Evolutionary conservation across 1,140 invertebrate species (phyloP), one percentile per base, ranked within the genome.

Genomic region (Propsilocerus akamusi): DNA sequence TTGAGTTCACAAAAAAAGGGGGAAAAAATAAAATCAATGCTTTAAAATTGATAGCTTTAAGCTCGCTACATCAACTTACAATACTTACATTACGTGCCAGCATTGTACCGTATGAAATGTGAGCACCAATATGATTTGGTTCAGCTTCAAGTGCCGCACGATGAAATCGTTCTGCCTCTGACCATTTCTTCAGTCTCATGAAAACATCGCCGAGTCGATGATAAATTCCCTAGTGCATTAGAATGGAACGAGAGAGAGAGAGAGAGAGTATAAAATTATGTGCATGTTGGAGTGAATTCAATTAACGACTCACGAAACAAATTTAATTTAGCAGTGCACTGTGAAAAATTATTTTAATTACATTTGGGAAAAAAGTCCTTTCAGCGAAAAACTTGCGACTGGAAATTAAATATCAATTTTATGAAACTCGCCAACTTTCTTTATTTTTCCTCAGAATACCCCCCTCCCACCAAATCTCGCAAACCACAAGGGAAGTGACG

Each of bases 41-140:
- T 49, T 32, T 25, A 46, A 46, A 5, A 28, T 0, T 10, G 10
- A 20, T 26, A 32, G 2, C 2, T 12, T 3, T n/a, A 37, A 24
- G 14, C 7, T 8, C 5, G 3, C 17, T 14, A 25, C 30, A 30
- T 4, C 4, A 23, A n/a, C 47, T 46, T 48, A 11, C 6, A 46
- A 49, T 2, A 74, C 81, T 79, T 75, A 93, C 90, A 76, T 89
- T 87, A 71, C 81, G 81, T 28, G 87, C 83, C 22, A 91, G 70
- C 48, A 94, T 78, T 67, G 91, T 90, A 32, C 88, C 91, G 60
- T 93, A 88, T 37, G 87, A 91, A 47, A 95, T 73, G 65, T 94
- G 86, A 26, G 88, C 86, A 12, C 85, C 86, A 49, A 89, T 78
- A 63, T 93, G 85, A 62, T 89, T 81, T 28, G 86, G 83, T 65